Base-by-base conservation (phyloP, 2,888 invertebrate species). In the Rhynchonema sp. region DNA sequence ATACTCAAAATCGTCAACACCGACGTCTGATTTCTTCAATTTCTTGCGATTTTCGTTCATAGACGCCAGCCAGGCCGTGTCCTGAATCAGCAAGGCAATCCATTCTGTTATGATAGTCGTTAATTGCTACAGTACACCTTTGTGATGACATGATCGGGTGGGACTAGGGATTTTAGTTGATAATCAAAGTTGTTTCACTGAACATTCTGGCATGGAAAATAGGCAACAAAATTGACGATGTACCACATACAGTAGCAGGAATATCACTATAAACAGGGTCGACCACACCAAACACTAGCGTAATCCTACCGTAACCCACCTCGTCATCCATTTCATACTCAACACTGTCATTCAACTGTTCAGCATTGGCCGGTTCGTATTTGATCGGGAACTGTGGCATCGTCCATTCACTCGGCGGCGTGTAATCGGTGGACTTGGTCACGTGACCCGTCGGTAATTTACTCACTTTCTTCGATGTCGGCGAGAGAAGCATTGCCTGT, bases 301-400 rank as follows among this genome's bases (percentile, higher is more conserved):
- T 52, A 6, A 17, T 20, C 13, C 6, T 6, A 13, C 17, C 23
- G 13, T 52, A 9, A 49, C 61, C 62, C 63, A 78, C 78, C 73
- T 96, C 94, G 73, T 96, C 96, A 74, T 98, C 96, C 66, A 94
- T 85, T 77, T 96, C 96, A 78, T 96, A 98, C 74, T 96, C 96
- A 0, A 84, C 80, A 69, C 81, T 87, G 61, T 90, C 29, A 94
- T 76, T 73, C 94, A 92, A 74, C 94, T 92, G 0, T 70, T 89
- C 87, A 73, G 94, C 94, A 71, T 92, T 90, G 72, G 89, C 92
- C 62, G 89, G 80, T 68, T 78, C 75, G 63, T 90, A 91, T 71
- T 89, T 89, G 0, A 88, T 86, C 74, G 86, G 84, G 0, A 89
- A 86, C 56, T 87, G 79, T 0, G 84, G 78, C 56, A 88, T 86